Evolutionary conservation across 2,888 invertebrate species (phyloP), one percentile per base, ranked within the genome.

Genomic region (Oligia latruncula): DNA sequence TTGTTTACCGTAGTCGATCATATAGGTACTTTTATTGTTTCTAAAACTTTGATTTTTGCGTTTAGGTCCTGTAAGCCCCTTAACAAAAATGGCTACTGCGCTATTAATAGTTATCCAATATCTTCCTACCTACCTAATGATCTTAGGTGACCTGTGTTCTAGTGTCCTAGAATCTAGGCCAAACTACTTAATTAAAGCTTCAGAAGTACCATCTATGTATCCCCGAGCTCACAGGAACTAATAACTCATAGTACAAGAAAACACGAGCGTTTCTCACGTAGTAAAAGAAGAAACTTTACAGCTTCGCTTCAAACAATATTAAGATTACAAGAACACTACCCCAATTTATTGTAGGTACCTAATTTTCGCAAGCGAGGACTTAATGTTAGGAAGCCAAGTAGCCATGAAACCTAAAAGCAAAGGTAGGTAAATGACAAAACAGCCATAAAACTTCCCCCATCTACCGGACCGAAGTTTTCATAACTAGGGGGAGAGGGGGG

Each of bases 401-500:
- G 87, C 89, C 88, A 91, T 87, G 87, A 90, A 83, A 91, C 88
- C 88, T 92, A 88, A 92, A 91, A 91, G 92, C 89, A 87, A 90
- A 91, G 87, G 90, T 90, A 81, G 83, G 87, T 91, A 89, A 92
- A 91, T 89, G 89, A 91, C 90, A 91, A 86, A 90, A 87, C 83
- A 84, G 67, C 79, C 84, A 89, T 92, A 90, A 92, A 91, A 91
- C 89, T 89, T 90, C 85, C 81, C 89, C 90, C 90, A 91, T 92
- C 88, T 90, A 88, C 87, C 85, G 89, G 90, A 90, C 88, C 83
- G 82, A 82, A 85, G 90, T 89, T 93, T 94, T 94, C 93, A 93
- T 93, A 94, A 92, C 92, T 90, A 88, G 88, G 91, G 20, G 5
- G 20, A 43, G 77, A 23, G 17, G 49, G 92, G 92, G 90, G 91